These are phyloP conservation scores for Keiferia lycopersicella DNA, from an alignment of 2,888 invertebrate genomes.

Conservation along the genomic window DNA sequence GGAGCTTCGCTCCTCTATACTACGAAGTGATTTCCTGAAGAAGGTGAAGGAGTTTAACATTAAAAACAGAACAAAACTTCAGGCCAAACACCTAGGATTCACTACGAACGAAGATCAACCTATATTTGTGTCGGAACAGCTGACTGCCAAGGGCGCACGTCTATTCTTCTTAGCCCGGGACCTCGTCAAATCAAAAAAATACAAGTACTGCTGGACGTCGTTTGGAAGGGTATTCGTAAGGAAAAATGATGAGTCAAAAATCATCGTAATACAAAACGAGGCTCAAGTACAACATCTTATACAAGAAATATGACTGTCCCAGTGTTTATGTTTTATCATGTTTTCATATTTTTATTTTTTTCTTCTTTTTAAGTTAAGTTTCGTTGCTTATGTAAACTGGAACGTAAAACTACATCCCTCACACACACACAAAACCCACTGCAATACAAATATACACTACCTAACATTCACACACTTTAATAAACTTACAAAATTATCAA, in stretches of 20 bases:
- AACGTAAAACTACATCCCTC: no score
- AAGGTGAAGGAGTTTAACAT: not conserved
- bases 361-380: no score
- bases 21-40: not conserved
- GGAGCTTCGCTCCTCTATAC: not conserved
- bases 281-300: not conserved
- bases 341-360: no score
- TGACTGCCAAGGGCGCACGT: not conserved
- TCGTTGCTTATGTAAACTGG: no score
- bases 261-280: not conserved
- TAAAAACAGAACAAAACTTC: not conserved
- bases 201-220: not conserved
- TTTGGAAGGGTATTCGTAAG: not conserved
- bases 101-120: not conserved
- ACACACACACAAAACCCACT: no score
- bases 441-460: no score
- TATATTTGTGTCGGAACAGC: not conserved
- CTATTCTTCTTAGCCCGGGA: not conserved
- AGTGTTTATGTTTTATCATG: no score
- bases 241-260: not conserved
- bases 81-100: constrained; percentile 8
- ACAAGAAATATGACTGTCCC: no score
- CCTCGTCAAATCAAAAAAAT: not conserved
- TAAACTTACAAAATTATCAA: no score
- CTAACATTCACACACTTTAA: no score